Base-by-base conservation (phyloP, 2,888 invertebrate species). In the Cetonia aurata region DNA sequence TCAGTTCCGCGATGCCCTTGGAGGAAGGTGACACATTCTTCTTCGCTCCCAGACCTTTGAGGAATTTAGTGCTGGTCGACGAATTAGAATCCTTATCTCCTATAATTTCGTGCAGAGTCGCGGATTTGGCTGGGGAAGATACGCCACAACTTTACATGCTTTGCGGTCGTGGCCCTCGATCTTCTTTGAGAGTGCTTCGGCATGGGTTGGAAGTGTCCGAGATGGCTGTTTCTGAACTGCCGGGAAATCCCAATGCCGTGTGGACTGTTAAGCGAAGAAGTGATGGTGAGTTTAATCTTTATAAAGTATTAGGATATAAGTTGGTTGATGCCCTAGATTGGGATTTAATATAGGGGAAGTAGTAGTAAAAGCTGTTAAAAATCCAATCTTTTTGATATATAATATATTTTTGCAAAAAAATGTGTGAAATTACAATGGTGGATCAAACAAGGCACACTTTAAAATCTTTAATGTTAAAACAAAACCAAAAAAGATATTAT, bases 1-100 rank as follows among this genome's bases (percentile, higher is more conserved):
- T 99, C 83, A 98, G 97, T 84, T 98, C 98, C 13, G 96, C 97
- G 0, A 98, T 98, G 95, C 98, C 98, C 0, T 85, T 99, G 55
- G 99, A 99, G 85, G 99, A 99, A 84, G 99, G 98, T 6, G 99
- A 99, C 81, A 99, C 98, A 0, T 99, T 99, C 86, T 99, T 99
- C 87, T 99, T 99, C 86, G 97, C 96, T 0, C 98, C 99, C 0
- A 88, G 99, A 77, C 91, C 94, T 0, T 87, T 99, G 0, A 91
- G 96, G 80, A 99, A 99, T 87, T 88, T 99, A 46, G 96, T 99
- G 0, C 87, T 97, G 79, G 98, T 99, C 6, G 99, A 99, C 86
- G 98, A 99, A 86, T 87, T 98, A 86, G 98, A 98, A 81, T 98
- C 97, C 6, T 88, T 98, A 15, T 96, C 98, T 0, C 98, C 98